phyloP scores from a whole-genome alignment of 2,888 invertebrate genomes.

The Pemphredon lugubris region DNA sequence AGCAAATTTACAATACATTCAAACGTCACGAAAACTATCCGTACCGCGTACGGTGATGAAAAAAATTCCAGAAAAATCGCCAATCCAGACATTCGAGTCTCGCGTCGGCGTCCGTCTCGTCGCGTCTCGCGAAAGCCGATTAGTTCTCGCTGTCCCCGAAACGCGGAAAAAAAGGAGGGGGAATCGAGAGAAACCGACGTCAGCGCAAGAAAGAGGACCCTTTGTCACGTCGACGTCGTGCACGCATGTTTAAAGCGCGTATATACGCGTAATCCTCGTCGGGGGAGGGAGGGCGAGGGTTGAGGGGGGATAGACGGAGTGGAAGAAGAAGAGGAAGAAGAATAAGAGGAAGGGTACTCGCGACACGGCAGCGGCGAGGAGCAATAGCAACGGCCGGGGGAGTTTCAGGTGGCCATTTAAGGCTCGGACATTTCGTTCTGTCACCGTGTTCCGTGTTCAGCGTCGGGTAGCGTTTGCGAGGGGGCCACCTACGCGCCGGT shows the following conservation, averaged over 20 bases:
- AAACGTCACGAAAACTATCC: too few species aligned
- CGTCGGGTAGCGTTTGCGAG: slow-evolving; percentile 63
- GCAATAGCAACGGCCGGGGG: slow-evolving; percentile 48
- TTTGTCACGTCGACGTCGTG: slow-evolving; percentile 43
- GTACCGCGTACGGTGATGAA: too few species aligned
- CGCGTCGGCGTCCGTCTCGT: too few species aligned
- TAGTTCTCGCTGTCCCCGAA: too few species aligned
- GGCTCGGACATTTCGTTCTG: slow-evolving; percentile 79
- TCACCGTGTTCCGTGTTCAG: slow-evolving; percentile 77
- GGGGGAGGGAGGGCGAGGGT: slow-evolving; percentile 26
- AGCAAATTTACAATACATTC: too few species aligned
- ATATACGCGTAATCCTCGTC: slow-evolving; percentile 32
- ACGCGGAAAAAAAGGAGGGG: too few species aligned
- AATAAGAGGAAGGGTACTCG: too few species aligned
- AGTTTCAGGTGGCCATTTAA: slow-evolving; percentile 77
- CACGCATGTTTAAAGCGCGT: slow-evolving; percentile 28
- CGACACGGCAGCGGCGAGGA: slow-evolving; percentile 50
- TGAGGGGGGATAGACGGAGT: slow-evolving; percentile 24
- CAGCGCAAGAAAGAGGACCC: too few species aligned
- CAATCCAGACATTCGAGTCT: too few species aligned
- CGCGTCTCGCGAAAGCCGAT: not conserved
- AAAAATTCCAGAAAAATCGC: too few species aligned
- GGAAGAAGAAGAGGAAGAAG: slow-evolving; percentile 37
- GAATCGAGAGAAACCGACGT: too few species aligned
- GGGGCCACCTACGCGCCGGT: slow-evolving; percentile 77